Conservation (phyloP, 2,113 vertebrate species). For the Coracopsis vasa region DNA sequence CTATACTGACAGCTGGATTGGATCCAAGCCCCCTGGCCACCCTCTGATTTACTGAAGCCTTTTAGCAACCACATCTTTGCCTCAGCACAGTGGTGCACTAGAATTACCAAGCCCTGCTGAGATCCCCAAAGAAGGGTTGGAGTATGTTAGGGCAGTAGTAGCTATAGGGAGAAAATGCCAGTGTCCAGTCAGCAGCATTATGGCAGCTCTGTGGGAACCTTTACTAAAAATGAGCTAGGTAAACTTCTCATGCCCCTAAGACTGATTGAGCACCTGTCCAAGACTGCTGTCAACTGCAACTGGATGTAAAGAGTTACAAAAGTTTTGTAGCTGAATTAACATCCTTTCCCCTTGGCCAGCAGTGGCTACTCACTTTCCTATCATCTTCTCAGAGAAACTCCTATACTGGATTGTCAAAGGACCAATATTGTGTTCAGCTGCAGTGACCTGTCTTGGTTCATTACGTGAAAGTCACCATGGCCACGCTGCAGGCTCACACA, state of each 20-base stretch:
- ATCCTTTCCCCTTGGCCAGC: neutral
- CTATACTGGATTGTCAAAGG: neutral
- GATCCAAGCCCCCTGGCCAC: neutral
- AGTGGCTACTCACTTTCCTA: neutral
- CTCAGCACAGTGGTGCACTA: neutral
- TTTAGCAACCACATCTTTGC: neutral
- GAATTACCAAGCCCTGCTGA: neutral
- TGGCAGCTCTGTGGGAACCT: neutral
- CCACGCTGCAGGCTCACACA: neutral
- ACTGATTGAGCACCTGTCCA: neutral
- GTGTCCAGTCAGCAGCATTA: neutral
- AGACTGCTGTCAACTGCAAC: neutral
- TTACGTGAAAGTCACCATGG: neutral
- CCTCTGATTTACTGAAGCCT: neutral
- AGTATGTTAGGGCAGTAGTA: neutral
- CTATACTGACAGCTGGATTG: neutral
- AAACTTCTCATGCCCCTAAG: neutral
- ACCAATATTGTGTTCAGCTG: neutral
- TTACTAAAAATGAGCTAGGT: neutral
- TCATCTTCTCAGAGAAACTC: neutral
- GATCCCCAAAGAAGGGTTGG: neutral
- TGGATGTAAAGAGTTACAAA: neutral
- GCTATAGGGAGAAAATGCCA: neutral
- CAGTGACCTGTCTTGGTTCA: neutral
- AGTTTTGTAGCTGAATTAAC: neutral